Base-by-base conservation (phyloP, 2,888 invertebrate genomes). In the Tetranychus piercei region DNA sequence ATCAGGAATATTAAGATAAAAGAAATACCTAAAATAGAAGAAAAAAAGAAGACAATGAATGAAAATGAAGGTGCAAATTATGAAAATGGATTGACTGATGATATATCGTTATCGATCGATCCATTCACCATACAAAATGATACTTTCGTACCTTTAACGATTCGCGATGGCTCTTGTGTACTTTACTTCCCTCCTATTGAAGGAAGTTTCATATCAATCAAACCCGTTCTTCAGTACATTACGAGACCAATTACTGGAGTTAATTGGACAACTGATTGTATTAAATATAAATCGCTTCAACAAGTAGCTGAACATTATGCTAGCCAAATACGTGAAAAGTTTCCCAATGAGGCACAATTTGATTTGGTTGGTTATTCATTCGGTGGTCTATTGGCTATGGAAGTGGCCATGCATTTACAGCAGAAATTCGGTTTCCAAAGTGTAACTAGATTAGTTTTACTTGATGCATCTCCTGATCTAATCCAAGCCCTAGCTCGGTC, bases 351-450 rank as follows among this genome's bases (percentile, higher is more conserved):
- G 20, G 91, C 92, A 77, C 94, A 95, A 4, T 95, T 92, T 85
- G 87, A 88, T 73, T 84, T 97, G 78, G 88, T 91, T 71, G 97
- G 96, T 1, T 97, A 99, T 84, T 97, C 96, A 0, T 96, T 92
- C 83, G 97, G 99, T 77, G 92, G 93, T 69, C 88, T 90, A 79
- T 90, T 97, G 66, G 95, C 74, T 43, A 91, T 94, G 82, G 95
- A 95, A 85, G 94, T 97, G 88, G 91, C 91, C 43, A 84, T 90
- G 44, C 90, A 90, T 81, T 84, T 96, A 75, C 91, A 94, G 81
- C 84, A 85, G 78, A 20, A 15, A 23, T 18, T 72, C 6, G 65
- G 72, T 45, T 43, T 15, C 18, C 43, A 71, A 44, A 44, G 15
- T 15, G 85, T 86, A 69, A 79, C 90, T 55, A 85, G 86, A 73